These are phyloP conservation scores for Dendrolimus kikuchii DNA, from an alignment of 1,140 invertebrate species.

Conservation along the genomic window DNA sequence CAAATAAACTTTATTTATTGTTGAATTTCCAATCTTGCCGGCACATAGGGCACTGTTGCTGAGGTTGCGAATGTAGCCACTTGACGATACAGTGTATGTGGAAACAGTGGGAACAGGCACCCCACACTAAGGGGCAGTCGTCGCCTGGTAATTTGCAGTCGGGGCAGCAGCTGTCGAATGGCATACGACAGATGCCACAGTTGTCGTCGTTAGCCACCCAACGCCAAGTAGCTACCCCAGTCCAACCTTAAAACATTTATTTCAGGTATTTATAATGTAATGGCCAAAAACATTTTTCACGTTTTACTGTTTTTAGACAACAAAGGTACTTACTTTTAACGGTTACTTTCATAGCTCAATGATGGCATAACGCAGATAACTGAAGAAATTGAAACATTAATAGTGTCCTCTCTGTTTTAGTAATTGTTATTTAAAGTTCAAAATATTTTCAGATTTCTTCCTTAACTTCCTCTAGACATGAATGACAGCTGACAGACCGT, in stretches of 20 bases:
- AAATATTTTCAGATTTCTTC: too few species aligned
- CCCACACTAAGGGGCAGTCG: conserved; percentile 98
- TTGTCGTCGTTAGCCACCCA: conserved; percentile 99
- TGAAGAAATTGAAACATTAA: not conserved
- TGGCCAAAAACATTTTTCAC: not conserved
- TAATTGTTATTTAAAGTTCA: conserved; percentile 4
- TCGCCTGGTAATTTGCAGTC: conserved; percentile 99
- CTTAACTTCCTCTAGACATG: too few species aligned
- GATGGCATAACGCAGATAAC: conserved; percentile 3
- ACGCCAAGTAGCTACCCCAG: conserved; percentile 96
- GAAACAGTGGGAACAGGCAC: conserved; percentile 98
- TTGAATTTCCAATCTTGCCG: conserved; percentile 99
- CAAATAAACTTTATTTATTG: conserved; percentile 70
- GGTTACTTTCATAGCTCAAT: conserved; percentile 52
- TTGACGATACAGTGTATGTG: conserved; percentile 99
- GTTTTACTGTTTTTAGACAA: not conserved
- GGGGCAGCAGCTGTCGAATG: conserved; percentile 98
- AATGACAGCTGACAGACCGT: too few species aligned
- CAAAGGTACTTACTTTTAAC: conserved; percentile 47
- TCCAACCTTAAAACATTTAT: conserved; percentile 80
- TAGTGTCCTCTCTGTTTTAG: conserved; percentile 2
- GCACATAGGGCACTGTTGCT: conserved; percentile 99
- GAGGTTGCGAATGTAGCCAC: conserved; percentile 98
- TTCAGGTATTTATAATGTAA: too few species aligned
- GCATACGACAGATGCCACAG: conserved; percentile 99